Evolutionary conservation across 2,113 vertebrate species (phyloP).

Genomic region (Orthonyx spaldingii): DNA sequence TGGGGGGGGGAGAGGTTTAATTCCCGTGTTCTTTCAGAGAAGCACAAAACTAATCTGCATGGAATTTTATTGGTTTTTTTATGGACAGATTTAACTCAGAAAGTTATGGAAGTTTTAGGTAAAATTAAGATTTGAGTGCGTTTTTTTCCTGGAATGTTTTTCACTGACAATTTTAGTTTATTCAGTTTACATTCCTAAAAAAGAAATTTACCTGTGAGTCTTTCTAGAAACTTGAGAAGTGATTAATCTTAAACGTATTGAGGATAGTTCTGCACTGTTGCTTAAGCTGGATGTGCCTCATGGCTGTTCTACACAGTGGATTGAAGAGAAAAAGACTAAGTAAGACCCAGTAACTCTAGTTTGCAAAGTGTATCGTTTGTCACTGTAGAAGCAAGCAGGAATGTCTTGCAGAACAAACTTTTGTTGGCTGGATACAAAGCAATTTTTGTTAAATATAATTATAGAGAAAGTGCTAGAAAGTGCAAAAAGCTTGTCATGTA

Average conservation of each 20-base stretch:
- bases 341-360: neutral
- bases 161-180: neutral
- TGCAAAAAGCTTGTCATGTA: neutral
- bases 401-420: neutral
- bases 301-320: neutral
- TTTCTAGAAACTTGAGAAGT: neutral
- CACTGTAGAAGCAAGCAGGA: neutral
- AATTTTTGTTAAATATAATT: neutral
- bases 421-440: neutral
- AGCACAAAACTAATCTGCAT: neutral
- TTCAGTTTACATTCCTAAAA: neutral
- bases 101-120: neutral
- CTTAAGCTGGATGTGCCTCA: neutral
- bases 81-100: neutral
- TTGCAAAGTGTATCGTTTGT: neutral
- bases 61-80: neutral
- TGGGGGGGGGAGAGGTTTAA: accelerated
- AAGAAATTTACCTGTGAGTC: neutral
- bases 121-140: neutral
- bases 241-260: neutral
- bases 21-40: neutral
- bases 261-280: neutral
- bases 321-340: neutral
- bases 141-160: neutral
- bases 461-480: neutral